A percentile compares a stretch with the other conserved stretches of the same genome.
phyloP scores from a whole-genome alignment of 2,113 vertebrate genomes.

The Odobenus rosmarus region DNA sequence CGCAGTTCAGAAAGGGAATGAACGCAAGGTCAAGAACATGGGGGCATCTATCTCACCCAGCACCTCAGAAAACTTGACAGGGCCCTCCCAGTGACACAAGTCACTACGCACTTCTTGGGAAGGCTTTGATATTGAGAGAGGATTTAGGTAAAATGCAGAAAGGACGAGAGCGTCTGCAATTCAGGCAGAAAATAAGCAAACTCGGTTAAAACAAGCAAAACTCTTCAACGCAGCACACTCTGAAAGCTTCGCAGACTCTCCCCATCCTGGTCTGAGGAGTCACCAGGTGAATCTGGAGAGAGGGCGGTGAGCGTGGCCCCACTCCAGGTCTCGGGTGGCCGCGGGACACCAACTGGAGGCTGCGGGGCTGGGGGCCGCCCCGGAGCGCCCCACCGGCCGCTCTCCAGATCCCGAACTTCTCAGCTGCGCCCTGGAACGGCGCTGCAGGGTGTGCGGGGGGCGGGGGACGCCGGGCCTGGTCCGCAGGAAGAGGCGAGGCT shows the following conservation, averaged over 20 bases:
- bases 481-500: background rate
- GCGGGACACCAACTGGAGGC: background rate
- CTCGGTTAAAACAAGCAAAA: background rate
- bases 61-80: background rate
- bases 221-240: background rate
- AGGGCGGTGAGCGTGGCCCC: background rate
- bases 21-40: background rate
- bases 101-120: background rate
- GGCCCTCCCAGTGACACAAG: background rate
- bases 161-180: background rate
- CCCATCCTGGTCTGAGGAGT: too few relatives aligned
- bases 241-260: background rate
- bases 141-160: background rate
- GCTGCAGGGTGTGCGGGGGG: fast-evolving
- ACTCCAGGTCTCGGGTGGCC: background rate
- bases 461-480: background rate
- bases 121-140: background rate
- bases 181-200: background rate
- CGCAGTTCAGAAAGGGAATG: background rate
- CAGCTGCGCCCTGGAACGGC: background rate
- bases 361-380: background rate
- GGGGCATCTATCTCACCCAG: background rate
- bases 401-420: fast-evolving
- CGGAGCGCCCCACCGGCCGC: background rate
- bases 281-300: background rate